Evolutionary conservation across 2,797 vertebrate genomes (phyloP), one percentile per base, ranked within the genome.

Genomic region (Ceryle rudis): DNA sequence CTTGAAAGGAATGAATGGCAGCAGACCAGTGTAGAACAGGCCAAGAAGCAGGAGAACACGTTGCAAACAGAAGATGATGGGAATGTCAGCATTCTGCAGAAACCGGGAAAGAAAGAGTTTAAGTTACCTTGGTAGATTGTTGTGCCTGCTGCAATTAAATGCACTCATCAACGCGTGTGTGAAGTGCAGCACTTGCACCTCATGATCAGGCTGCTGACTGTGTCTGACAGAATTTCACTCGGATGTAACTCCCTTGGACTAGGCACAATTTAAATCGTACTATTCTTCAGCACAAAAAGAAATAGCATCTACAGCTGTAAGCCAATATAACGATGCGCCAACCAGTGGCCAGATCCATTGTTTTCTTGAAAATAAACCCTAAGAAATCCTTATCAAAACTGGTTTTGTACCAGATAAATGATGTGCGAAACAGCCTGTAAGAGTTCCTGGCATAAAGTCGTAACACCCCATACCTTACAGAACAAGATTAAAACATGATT

Each of bases 1-100:
- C 96, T 98, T 98, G 85, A 99, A 98, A 51, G 99, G 99, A 86
- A 99, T 97, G 65, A 99, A 99, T 5, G 99, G 99, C 96, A 99
- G 98, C 29, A 99, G 98, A 33, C 99, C 99, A 0, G 99, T 99
- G 98, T 99, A 99, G 98, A 99, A 99, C 47, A 99, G 98, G 14
- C 99, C 99, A 29, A 99, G 93, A 58, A 99, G 98, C 94, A 99
- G 98, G 51, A 99, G 97, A 26, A 99, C 99, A 93, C 99, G 98
- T 89, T 98, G 98, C 54, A 99, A 91, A 97, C 99, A 99, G 98
- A 99, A 99, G 96, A 99, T 98, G 94, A 99, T 96, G 39, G 99
- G 98, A 86, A 99, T 99, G 58, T 97, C 98, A 19, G 99, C 98
- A 67, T 99, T 99, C 99, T 99, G 97, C 77, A 97, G 96, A 83